phyloP scores from a whole-genome alignment of 92 coral and sea anemone species.

The Galaxea fascicularis region DNA sequence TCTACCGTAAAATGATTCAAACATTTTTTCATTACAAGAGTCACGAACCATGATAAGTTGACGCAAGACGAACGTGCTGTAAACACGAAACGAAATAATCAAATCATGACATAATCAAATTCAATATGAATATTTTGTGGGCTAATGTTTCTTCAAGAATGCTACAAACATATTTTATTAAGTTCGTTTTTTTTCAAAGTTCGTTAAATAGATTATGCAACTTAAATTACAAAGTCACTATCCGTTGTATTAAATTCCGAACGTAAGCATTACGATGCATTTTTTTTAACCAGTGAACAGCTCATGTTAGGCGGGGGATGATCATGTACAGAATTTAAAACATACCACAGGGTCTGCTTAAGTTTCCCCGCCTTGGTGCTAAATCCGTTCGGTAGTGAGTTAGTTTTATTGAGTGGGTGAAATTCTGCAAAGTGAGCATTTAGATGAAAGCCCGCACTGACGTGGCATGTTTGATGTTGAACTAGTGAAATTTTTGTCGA shows the following conservation, averaged over 20 bases:
- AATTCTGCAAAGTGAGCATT: background rate
- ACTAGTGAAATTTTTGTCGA: background rate
- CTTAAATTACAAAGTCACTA: slow-evolving; percentile 26
- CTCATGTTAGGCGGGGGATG: background rate
- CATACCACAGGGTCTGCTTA: background rate
- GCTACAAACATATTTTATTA: background rate
- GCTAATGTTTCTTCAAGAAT: background rate
- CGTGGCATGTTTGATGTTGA: background rate
- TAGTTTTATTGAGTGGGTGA: background rate
- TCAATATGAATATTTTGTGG: background rate
- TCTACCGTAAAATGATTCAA: too few species aligned
- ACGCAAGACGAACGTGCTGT: background rate
- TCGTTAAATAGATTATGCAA: background rate
- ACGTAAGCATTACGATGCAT: slow-evolving; percentile 10
- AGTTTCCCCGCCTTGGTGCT: background rate
- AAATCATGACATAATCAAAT: background rate
- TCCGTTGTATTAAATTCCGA: background rate
- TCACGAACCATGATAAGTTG: background rate
- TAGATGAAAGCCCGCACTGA: background rate
- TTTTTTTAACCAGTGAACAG: background rate
- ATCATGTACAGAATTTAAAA: background rate
- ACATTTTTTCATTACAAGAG: background rate
- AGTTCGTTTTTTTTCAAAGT: background rate
- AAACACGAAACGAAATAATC: background rate
- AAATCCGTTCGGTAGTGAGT: background rate